A percentile compares a stretch with the other conserved stretches of the same genome.
Evolutionary conservation across 2,888 invertebrate species (phyloP).

Genomic region (Autographa gamma): DNA sequence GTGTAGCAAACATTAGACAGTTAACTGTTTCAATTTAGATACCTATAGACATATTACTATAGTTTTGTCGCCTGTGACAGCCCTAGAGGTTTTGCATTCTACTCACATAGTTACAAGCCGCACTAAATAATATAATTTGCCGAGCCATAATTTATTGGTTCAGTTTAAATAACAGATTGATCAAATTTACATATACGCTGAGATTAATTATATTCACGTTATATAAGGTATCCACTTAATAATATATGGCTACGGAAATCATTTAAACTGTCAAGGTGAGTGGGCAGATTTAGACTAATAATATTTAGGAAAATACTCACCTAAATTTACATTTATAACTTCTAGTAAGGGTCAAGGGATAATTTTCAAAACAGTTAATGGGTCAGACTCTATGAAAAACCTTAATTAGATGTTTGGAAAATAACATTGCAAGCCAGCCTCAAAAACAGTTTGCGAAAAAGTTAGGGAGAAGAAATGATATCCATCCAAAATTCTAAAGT

Average conservation of each 20-base stretch:
- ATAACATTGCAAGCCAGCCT: no score
- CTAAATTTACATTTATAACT: neutral
- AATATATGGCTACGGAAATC: conserved; percentile 27
- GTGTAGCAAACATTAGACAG: no score
- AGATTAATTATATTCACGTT: conserved; percentile 24
- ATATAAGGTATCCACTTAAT: conserved; percentile 16
- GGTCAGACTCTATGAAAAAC: no score
- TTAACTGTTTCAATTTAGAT: no score
- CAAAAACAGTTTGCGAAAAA: no score
- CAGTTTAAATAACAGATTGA: conserved; percentile 30
- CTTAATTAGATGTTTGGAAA: no score
- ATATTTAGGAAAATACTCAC: neutral
- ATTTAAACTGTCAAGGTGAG: neutral
- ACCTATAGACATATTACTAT: neutral
- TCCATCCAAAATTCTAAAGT: no score
- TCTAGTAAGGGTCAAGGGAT: neutral
- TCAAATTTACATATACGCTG: conserved; percentile 13
- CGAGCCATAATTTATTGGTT: conserved; percentile 31
- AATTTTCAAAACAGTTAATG: no score
- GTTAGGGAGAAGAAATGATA: no score
- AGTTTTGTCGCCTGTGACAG: neutral
- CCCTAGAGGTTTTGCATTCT: neutral
- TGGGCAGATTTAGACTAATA: neutral
- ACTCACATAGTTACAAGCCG: conserved; percentile 16
- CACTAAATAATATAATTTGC: conserved; percentile 26